Conservation (phyloP, 2,113 vertebrate species). For the Heteronetta atricapilla region DNA sequence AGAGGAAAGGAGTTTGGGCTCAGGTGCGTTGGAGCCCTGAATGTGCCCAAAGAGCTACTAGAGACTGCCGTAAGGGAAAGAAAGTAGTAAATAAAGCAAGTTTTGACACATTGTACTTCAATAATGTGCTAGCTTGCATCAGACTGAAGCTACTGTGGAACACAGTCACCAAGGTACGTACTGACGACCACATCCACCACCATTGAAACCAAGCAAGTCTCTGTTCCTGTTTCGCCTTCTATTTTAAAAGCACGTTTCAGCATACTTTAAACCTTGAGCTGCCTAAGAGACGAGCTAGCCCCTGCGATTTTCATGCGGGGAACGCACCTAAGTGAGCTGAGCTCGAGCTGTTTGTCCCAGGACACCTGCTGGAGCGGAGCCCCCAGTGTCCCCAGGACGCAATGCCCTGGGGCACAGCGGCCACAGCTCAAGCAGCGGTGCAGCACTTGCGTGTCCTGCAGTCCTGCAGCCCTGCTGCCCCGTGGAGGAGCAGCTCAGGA, state of each 20-base stretch:
- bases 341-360: neutral
- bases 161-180: neutral
- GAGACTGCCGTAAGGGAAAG: neutral
- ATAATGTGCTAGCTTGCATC: neutral
- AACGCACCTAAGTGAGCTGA: neutral
- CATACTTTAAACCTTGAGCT: neutral
- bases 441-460: fast-evolving
- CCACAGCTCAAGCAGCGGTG: too few species aligned
- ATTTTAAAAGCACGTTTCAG: constrained; percentile 3
- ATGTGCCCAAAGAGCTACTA: neutral
- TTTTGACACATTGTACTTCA: neutral
- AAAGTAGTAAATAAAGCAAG: neutral
- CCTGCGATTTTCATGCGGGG: neutral
- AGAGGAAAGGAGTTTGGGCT: neutral
- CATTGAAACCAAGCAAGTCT: neutral
- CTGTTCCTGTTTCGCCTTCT: neutral
- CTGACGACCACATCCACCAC: neutral
- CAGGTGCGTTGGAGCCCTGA: neutral
- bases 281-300: neutral
- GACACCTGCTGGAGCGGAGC: neutral
- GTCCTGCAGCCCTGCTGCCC: fast-evolving
- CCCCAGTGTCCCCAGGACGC: neutral
- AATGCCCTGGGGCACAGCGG: too few species aligned
- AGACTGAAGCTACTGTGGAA: neutral
- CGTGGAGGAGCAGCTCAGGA: neutral